Evolutionary conservation across 2,113 vertebrate species (phyloP), one percentile per base, ranked within the genome.

Genomic region (Macquaria australasica): DNA sequence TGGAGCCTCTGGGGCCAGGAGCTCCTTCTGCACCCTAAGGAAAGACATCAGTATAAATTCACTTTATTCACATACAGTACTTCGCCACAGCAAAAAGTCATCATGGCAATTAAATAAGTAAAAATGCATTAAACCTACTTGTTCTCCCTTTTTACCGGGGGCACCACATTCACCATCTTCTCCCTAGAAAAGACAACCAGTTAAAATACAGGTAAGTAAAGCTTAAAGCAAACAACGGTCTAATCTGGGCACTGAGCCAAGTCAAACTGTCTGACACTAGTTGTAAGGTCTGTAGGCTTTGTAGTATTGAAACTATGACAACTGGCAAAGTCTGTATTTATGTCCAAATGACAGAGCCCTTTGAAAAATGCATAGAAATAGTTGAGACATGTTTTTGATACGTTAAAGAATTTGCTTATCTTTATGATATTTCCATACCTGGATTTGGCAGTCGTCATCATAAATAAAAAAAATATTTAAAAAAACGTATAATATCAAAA

Each of bases 141-240:
- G 93, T 90, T 96, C 95, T 81, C 97, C 97, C 84, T 96, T 97
- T 77, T 86, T 64, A 75, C 97, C 97, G 5, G 95, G 91, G 45
- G 93, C 79, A 6, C 97, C 97, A 82, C 96, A 97, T 92, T 97
- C 95, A 77, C 97, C 97, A 70, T 73, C 91, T 79, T 94, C 95
- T 14, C 97, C 97, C 97, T 98, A 64, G 9, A 83, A 70, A 62
- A 84, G 1, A 64, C 3, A 60, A 31, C 0, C 25, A 62, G 37
- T 20, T 2, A 55, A 12, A 21, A 23, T 15, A 63, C 18, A 71
- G 15, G 16, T 39, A 8, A 69, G 45, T 28, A 8, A 16, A 68
- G 48, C 3, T 53, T 34, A 56, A 37, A 66, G 8, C 10, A 60
- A 34, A 37, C 8, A 58, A 16, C 4, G 8, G n/a, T 43, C 25